A percentile compares a stretch with the other conserved stretches of the same genome.
phyloP scores from a whole-genome alignment of 2,113 vertebrate genomes.

The Vidua chalybeata region DNA sequence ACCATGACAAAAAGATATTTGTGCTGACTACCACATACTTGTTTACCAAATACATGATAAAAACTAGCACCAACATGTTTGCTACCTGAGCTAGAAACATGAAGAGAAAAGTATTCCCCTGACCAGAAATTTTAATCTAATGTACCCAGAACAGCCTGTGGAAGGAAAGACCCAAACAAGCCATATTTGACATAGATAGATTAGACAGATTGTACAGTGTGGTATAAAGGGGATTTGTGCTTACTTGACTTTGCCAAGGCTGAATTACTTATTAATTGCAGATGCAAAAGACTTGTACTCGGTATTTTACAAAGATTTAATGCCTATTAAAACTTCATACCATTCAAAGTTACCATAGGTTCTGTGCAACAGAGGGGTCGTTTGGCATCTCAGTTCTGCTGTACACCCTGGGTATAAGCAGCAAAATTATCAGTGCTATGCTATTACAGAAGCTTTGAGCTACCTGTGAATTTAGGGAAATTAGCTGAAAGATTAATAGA shows the following conservation, averaged over 20 bases:
- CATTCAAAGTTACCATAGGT: not conserved
- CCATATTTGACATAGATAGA: conserved; percentile 55
- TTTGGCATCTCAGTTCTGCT: not conserved
- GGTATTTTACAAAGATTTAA: not conserved
- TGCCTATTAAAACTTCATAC: not conserved
- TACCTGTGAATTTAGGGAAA: not conserved
- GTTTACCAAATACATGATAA: not conserved
- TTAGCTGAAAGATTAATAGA: not conserved
- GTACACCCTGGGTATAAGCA: not conserved
- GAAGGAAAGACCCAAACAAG: conserved; percentile 43
- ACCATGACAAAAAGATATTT: not conserved
- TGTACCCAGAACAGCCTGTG: not conserved
- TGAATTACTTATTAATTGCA: conserved; percentile 41
- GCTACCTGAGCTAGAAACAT: not conserved
- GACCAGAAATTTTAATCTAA: not conserved
- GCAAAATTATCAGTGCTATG: not conserved
- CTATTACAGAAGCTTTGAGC: not conserved
- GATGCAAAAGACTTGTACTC: not conserved
- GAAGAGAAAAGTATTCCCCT: not conserved
- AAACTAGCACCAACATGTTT: not conserved
- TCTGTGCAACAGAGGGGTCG: not conserved
- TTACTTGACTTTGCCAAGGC: not conserved
- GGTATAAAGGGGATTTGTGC: conserved; percentile 43
- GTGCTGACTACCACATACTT: not conserved
- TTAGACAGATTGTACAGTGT: conserved; percentile 50